Evolutionary conservation across 2,113 vertebrate genomes (phyloP).

Genomic region (Menidia beryllina): DNA sequence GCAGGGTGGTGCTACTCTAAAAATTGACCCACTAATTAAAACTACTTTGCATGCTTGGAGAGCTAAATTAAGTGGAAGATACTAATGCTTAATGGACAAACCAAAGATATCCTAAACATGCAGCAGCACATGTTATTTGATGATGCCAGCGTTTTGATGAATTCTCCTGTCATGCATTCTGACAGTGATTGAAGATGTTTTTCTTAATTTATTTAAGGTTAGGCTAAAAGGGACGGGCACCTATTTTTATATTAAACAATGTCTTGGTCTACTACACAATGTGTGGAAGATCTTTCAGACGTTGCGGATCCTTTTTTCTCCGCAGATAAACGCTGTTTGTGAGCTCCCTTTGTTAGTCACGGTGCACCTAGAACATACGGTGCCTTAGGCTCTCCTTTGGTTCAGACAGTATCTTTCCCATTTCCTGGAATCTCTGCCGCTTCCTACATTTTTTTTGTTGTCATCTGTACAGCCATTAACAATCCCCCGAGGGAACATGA

Average conservation of each 20-base stretch:
- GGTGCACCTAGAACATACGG: constrained; percentile 60
- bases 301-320: constrained; percentile 8
- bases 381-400: constrained; percentile 48
- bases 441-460: constrained; percentile 75
- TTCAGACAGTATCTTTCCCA: constrained; percentile 64
- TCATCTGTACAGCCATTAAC: constrained; percentile 75
- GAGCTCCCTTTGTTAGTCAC: constrained; percentile 51
- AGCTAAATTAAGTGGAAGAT: constrained; percentile 63
- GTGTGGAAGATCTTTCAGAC: background rate
- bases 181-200: constrained; percentile 60
- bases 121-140: constrained; percentile 3
- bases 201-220: constrained; percentile 35
- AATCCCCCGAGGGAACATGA: constrained; percentile 69
- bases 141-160: constrained; percentile 1
- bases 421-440: constrained; percentile 77
- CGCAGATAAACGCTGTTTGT: constrained; percentile 22
- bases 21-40: constrained; percentile 69
- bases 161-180: constrained; percentile 8
- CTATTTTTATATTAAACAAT: constrained; percentile 27
- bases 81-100: constrained; percentile 43
- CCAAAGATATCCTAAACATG: constrained; percentile 24
- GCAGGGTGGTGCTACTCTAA: constrained; percentile 52
- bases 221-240: constrained; percentile 25
- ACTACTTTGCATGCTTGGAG: constrained; percentile 41
- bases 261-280: background rate